Evolutionary conservation across 92 coral and sea anemone species (phyloP).

Genomic region (Porites cylindrica): DNA sequence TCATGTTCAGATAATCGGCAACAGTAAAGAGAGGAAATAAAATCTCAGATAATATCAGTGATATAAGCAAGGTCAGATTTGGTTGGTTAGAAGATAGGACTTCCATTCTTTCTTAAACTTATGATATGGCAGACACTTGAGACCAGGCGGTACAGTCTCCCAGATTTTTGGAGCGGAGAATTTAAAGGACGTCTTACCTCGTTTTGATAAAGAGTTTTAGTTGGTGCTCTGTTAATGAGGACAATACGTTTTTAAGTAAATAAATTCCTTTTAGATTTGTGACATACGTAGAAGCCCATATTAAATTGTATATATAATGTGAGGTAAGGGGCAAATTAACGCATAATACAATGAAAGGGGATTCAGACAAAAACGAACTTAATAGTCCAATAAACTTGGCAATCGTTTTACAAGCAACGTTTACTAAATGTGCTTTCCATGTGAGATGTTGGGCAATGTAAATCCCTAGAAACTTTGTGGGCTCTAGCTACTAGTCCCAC

Average conservation of each 20-base stretch:
- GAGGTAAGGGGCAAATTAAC: not conserved
- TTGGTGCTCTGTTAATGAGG: not conserved
- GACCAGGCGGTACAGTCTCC: no score
- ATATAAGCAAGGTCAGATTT: no score
- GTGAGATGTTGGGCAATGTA: not conserved
- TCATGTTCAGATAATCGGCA: no score
- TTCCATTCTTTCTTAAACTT: no score
- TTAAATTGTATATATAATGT: not conserved
- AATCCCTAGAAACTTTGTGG: constrained; percentile 30
- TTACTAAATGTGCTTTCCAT: not conserved
- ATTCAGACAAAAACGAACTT: not conserved
- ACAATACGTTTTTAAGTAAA: not conserved
- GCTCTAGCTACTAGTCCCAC: constrained; percentile 15
- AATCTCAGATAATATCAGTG: no score
- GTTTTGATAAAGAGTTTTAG: not conserved
- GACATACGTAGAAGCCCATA: constrained; percentile 8
- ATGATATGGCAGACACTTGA: no score
- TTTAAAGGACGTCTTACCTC: no score
- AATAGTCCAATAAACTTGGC: not conserved
- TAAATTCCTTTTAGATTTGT: not conserved
- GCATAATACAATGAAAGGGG: not conserved
- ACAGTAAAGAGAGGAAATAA: no score
- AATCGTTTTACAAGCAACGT: not conserved
- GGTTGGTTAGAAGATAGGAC: no score
- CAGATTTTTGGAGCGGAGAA: no score